phyloP scores from a whole-genome alignment of 2,797 vertebrate genomes.

The Gambusia yucatana region DNA sequence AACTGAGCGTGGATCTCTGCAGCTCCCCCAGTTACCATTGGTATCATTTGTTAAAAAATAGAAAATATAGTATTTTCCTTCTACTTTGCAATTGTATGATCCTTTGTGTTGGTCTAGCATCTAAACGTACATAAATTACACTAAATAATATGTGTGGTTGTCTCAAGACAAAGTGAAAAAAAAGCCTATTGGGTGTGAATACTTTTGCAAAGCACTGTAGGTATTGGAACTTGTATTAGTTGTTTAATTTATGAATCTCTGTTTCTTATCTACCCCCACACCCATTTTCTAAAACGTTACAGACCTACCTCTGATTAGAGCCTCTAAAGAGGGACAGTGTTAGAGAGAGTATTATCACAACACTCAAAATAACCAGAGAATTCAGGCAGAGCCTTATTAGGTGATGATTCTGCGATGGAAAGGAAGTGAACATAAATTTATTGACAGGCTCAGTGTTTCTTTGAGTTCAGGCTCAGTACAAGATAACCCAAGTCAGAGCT shows the following conservation, averaged over 20 bases:
- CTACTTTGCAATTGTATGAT: background rate
- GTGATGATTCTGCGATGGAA: slow-evolving; percentile 87
- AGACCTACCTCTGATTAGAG: slow-evolving; percentile 74
- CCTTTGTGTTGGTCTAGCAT: background rate
- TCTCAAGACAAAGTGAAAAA: background rate
- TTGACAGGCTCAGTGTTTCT: slow-evolving; percentile 86
- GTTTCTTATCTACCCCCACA: slow-evolving; percentile 65
- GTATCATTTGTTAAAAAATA: background rate
- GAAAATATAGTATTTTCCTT: background rate
- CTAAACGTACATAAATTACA: background rate
- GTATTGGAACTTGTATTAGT: background rate
- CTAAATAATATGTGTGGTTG: background rate
- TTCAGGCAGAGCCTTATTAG: slow-evolving; percentile 93
- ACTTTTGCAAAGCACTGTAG: background rate
- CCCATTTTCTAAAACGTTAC: slow-evolving; percentile 56
- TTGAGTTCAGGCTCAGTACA: slow-evolving; percentile 71
- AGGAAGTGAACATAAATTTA: slow-evolving; percentile 88
- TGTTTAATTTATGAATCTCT: slow-evolving; percentile 8
- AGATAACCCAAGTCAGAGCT: slow-evolving; percentile 65
- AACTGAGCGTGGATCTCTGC: background rate
- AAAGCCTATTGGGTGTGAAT: background rate
- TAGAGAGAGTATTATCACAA: slow-evolving; percentile 89
- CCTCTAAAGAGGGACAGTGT: slow-evolving; percentile 73
- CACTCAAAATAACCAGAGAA: slow-evolving; percentile 96
- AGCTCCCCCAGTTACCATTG: background rate